These are phyloP conservation scores for Parnassius smintheus DNA, from an alignment of 2,888 invertebrate species.

Conservation along the genomic window DNA sequence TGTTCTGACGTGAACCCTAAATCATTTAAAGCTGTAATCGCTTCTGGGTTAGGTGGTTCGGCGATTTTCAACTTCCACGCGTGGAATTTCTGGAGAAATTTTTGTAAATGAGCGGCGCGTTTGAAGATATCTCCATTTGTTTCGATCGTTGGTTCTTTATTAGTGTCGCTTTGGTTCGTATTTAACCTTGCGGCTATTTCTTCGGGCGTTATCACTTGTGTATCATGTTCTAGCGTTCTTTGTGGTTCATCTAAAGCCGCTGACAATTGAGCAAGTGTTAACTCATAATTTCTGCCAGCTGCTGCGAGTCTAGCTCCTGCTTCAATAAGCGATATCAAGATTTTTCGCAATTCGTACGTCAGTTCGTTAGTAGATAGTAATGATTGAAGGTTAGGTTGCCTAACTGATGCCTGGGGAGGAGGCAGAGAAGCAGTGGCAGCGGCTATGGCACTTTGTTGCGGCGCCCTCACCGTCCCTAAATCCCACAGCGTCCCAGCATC, in stretches of 20 bases:
- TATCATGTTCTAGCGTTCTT: conserved; percentile 43
- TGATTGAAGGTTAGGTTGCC: conserved; percentile 70
- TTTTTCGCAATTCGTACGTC: conserved; percentile 65
- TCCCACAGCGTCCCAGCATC: conserved; percentile 71
- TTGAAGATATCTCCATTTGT: conserved; percentile 42
- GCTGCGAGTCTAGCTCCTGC: conserved; percentile 71
- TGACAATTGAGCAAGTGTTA: conserved; percentile 58
- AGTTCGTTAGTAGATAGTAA: conserved; percentile 69
- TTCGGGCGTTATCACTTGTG: conserved; percentile 67
- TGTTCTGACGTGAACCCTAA: conserved; percentile 60
- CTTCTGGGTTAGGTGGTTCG: conserved; percentile 58
- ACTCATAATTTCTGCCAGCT: conserved; percentile 64
- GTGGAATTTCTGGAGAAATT: conserved; percentile 67
- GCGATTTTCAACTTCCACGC: conserved; percentile 60
- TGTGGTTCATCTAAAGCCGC: conserved; percentile 66
- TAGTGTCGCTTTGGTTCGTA: conserved; percentile 30
- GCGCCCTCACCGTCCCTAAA: conserved; percentile 65
- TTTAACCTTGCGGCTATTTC: conserved; percentile 60
- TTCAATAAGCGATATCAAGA: conserved; percentile 69
- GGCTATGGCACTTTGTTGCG: conserved; percentile 61
- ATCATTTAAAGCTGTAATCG: conserved; percentile 54
- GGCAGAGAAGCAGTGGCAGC: conserved; percentile 70
- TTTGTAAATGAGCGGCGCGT: conserved; percentile 62
- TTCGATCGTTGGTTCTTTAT: conserved; percentile 29
- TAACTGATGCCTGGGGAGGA: conserved; percentile 47